A percentile compares a stretch with the other conserved stretches of the same genome.
Conservation (phyloP, 2,888 invertebrate species). For the Apantesis nais region DNA sequence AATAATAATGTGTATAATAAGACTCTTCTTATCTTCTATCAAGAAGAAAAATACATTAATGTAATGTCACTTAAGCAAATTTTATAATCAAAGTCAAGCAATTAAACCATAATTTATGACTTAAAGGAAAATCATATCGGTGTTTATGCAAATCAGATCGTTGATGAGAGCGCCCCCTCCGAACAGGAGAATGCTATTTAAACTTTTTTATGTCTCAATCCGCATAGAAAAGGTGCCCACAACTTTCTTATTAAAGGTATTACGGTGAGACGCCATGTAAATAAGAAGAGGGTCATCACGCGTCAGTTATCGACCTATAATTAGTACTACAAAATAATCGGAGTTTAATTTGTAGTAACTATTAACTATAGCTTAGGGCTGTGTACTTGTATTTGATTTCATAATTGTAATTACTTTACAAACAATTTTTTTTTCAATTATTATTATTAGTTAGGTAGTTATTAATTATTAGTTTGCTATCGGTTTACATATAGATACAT, state of each 20-base stretch:
- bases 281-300: conserved; percentile 38
- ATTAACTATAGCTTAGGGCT: neutral
- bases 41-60: neutral
- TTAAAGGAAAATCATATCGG: conserved; percentile 30
- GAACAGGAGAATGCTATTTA: conserved; percentile 60
- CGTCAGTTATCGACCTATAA: neutral
- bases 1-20: neutral
- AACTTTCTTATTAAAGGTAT: conserved; percentile 76
- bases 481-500: neutral
- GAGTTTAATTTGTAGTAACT: neutral
- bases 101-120: conserved; percentile 28
- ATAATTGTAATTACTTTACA: too few species aligned
- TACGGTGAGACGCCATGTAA: conserved; percentile 60
- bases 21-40: neutral
- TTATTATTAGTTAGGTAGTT: too few species aligned
- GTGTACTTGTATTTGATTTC: neutral
- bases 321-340: neutral
- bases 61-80: neutral
- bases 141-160: conserved; percentile 41
- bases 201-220: conserved; percentile 58
- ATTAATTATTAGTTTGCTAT: too few species aligned
- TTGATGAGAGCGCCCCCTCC: conserved; percentile 40
- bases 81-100: conserved; percentile 12
- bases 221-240: conserved; percentile 55
- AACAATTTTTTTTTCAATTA: too few species aligned